These are phyloP conservation scores for Pluvianellus socialis DNA, from an alignment of 2,113 vertebrate species.

Conservation along the genomic window DNA sequence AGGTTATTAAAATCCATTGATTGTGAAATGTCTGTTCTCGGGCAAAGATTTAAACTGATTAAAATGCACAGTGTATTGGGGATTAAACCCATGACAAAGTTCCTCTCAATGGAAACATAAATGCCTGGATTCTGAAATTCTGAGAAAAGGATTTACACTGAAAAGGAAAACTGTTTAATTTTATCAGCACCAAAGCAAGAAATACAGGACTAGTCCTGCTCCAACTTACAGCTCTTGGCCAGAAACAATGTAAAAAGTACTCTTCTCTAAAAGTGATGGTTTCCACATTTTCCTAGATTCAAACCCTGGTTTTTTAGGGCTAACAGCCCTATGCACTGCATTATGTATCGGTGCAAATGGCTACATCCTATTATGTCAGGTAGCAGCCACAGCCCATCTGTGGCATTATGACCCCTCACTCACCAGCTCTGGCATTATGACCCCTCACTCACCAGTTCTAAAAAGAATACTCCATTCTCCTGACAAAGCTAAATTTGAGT, in stretches of 20 bases:
- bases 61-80: conserved; percentile 9
- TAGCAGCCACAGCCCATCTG: background rate
- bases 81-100: conserved; percentile 40
- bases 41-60: conserved; percentile 48
- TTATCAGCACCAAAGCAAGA: background rate
- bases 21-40: conserved; percentile 26
- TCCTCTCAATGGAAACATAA: conserved; percentile 21
- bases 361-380: fast-evolving
- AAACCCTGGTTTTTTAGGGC: background rate
- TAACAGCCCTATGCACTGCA: background rate
- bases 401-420: background rate
- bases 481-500: background rate
- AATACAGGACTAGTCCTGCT: background rate
- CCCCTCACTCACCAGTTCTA: background rate
- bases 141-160: conserved; percentile 39
- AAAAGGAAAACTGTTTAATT: conserved; percentile 7
- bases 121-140: conserved; percentile 10
- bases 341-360: background rate
- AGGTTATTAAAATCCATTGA: conserved; percentile 49
- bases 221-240: background rate
- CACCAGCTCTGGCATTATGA: background rate
- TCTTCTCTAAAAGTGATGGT: background rate
- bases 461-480: background rate
- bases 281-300: background rate
- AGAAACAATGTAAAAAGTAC: background rate